A percentile compares a stretch with the other conserved stretches of the same genome.
Evolutionary conservation across 2,113 vertebrate species (phyloP).

Genomic region (Colius striatus): DNA sequence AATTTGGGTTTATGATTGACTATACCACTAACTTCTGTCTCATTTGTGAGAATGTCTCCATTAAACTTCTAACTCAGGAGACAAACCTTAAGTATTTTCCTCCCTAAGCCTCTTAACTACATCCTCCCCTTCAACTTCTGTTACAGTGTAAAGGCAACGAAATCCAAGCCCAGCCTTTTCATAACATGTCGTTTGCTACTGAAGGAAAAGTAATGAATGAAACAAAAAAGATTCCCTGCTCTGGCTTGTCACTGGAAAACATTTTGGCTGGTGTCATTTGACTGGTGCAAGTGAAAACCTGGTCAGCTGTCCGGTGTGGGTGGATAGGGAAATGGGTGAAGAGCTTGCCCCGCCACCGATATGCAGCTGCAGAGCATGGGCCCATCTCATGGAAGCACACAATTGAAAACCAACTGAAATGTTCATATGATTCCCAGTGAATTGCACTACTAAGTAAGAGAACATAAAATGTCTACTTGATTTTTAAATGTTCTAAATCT

Average conservation of each 20-base stretch:
- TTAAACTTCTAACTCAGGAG: not conserved
- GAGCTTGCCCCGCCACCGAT: not conserved
- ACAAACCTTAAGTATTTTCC: not conserved
- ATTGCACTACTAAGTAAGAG: not conserved
- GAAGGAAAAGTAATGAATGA: not conserved
- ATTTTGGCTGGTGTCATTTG: not conserved
- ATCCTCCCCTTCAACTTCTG: not conserved
- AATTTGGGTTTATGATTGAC: not conserved
- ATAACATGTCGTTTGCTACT: not conserved
- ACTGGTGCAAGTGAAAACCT: not conserved
- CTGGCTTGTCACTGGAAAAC: not conserved
- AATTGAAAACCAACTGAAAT: not conserved
- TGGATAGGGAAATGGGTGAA: not conserved
- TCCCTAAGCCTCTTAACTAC: not conserved
- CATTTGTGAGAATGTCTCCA: not conserved
- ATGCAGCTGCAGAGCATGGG: not conserved
- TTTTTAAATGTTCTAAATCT: not conserved
- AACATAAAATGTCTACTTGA: not conserved
- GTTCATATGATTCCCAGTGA: not conserved
- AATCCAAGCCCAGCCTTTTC: not conserved
- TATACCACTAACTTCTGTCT: not conserved
- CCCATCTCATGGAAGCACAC: not conserved
- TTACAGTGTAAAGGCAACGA: not conserved
- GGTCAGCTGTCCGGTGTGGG: not conserved
- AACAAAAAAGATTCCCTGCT: not conserved